Base-by-base conservation (phyloP, 1,140 invertebrate species). In the Neodiprion lecontei region DNA sequence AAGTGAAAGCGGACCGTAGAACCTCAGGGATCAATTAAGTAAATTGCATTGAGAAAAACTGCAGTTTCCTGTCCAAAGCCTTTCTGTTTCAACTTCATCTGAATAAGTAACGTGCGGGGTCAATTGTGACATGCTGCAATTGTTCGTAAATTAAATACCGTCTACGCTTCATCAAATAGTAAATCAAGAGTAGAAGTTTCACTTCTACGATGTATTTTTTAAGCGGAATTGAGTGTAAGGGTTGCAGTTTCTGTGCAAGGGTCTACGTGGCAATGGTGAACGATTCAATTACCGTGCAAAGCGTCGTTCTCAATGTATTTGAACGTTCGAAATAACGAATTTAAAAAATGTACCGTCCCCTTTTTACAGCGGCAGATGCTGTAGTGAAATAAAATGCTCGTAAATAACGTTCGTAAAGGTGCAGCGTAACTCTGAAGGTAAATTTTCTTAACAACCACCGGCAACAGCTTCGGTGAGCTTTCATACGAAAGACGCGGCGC, bases 101-200 rank as follows among this genome's bases (percentile, higher is more conserved):
- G 53, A 61, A 61, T 61, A 61, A 61, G 11, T 61, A 14, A 61
- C 53, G 53, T 12, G 11, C 3, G n/a, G 11, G n/a, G 53, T 61
- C n/a, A 61, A 12, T 61, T 61, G n/a, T 17, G 8, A 61, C 53
- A 12, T 61, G 53, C 53, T 8, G 53, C 53, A 61, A 61, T 61
- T 61, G 11, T 17, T 61, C n/a, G 11, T 61, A 9, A 61, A 61
- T 61, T 61, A 61, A 61, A 61, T 61, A 61, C 4, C 53, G 53
- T 40, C 28, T n/a, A 61, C 53, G 53, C n/a, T 61, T 61, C 53
- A 61, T 61, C 11, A 61, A 61, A 61, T 61, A 61, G n/a, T 61
- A 61, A 61, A 61, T 61, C 11, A 14, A 61, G 53, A 5, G 53
- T 17, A 61, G 11, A 61, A 9, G 11, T 61, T 9, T 17, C 0